Conservation (phyloP, 2,113 vertebrate genomes). For the Craseonycteris thonglongyai region DNA sequence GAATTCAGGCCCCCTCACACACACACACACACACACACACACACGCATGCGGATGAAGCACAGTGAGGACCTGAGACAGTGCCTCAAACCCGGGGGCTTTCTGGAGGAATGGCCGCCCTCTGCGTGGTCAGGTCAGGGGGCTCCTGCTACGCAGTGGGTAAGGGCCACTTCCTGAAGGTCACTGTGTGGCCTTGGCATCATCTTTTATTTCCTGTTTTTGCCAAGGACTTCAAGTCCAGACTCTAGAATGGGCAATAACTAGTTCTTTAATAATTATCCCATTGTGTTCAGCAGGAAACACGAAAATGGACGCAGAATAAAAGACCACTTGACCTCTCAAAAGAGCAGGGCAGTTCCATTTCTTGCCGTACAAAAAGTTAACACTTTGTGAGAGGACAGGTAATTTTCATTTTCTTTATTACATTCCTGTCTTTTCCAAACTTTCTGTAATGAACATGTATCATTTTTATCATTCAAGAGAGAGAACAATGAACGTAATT, state of each 20-base stretch:
- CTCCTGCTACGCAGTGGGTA: not conserved
- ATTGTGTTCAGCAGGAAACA: not conserved
- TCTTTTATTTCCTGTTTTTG: slow-evolving; percentile 36
- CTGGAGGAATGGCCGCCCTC: not conserved
- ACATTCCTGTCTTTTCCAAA: not conserved
- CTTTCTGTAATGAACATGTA: not conserved
- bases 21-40: too few relatives aligned
- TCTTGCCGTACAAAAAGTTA: not conserved
- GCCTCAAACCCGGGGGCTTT: not conserved
- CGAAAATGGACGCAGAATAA: not conserved
- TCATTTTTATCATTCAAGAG: not conserved
- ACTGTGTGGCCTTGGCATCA: not conserved
- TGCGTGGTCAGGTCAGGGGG: not conserved
- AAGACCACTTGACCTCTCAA: not conserved
- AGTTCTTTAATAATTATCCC: not conserved
- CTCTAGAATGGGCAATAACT: not conserved
- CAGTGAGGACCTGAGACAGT: not conserved
- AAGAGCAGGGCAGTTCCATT: not conserved
- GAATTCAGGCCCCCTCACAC: not conserved
- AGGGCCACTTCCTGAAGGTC: not conserved
- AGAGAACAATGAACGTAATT: not conserved
- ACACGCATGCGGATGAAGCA: not conserved
- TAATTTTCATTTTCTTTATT: not conserved
- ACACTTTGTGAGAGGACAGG: not conserved
- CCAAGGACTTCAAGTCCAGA: not conserved